Conservation (phyloP, 2,113 vertebrate genomes). For the Ictidomys tridecemlineatus region DNA sequence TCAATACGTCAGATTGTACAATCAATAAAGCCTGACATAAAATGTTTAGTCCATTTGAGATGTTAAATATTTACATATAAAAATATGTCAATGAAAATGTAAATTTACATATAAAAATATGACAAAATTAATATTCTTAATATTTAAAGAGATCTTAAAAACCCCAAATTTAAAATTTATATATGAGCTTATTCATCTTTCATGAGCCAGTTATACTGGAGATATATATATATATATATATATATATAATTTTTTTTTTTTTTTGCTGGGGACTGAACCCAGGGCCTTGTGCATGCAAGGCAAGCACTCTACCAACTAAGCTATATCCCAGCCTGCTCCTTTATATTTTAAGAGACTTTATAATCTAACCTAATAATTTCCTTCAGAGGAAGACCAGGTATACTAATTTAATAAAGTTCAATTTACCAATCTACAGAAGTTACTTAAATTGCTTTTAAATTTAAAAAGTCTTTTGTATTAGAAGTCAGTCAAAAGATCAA, state of each 20-base stretch:
- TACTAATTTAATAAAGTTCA: constrained; percentile 26
- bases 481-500: neutral
- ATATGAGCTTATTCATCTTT: neutral
- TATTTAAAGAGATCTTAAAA: neutral
- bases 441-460: constrained; percentile 42
- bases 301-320: too few relatives aligned
- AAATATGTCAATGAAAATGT: neutral
- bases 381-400: neutral
- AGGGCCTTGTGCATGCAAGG: too few relatives aligned
- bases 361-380: constrained; percentile 2
- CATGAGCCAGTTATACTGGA: neutral
- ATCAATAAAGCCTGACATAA: constrained; percentile 6
- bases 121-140: neutral
- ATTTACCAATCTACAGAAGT: too few relatives aligned
- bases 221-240: too few relatives aligned
- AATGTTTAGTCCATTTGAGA: constrained; percentile 1
- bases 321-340: neutral
- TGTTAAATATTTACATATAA: constrained; percentile 39
- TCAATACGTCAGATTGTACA: neutral
- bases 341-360: neutral
- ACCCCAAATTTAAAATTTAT: neutral
- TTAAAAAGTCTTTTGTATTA: neutral
- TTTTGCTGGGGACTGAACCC: too few relatives aligned
- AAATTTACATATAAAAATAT: constrained; percentile 2
- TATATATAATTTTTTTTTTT: too few relatives aligned